Conservation (phyloP, 2,797 vertebrate genomes). For the Hipposideros larvatus region DNA sequence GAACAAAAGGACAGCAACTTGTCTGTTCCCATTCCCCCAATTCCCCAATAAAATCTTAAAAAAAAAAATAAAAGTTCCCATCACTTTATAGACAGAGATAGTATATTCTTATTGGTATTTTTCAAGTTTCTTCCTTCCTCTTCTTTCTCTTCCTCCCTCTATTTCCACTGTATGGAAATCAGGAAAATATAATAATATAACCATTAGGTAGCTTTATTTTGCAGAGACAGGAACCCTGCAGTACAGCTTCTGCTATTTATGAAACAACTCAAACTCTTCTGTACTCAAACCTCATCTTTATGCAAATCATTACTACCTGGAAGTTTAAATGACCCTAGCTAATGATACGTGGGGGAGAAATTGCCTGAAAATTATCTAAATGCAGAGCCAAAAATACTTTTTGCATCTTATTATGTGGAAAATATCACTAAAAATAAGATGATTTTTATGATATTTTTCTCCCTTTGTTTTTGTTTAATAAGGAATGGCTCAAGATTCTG, state of each 20-base stretch:
- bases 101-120: not conserved
- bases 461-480: conserved; percentile 39
- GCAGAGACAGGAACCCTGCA: not conserved
- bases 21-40: no score
- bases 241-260: conserved; percentile 18
- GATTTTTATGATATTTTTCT: conserved; percentile 30
- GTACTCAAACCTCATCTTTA: conserved; percentile 36
- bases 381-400: conserved; percentile 13
- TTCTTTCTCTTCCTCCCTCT: no score
- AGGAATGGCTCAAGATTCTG: not conserved
- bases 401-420: conserved; percentile 55
- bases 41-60: no score
- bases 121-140: not conserved
- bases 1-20: no score
- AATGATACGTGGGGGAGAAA: not conserved
- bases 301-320: conserved; percentile 57
- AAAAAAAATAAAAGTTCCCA: not conserved
- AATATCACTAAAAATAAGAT: conserved; percentile 42
- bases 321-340: conserved; percentile 54
- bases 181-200: not conserved
- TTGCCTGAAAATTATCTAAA: conserved; percentile 38
- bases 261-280: conserved; percentile 53
- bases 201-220: not conserved
- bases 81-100: not conserved
- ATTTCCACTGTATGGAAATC: not conserved